Percentiles rank a stretch among this genome's conserved stretches.
Conservation (phyloP, 1,140 invertebrate species). For the Tigriopus japonicus region DNA sequence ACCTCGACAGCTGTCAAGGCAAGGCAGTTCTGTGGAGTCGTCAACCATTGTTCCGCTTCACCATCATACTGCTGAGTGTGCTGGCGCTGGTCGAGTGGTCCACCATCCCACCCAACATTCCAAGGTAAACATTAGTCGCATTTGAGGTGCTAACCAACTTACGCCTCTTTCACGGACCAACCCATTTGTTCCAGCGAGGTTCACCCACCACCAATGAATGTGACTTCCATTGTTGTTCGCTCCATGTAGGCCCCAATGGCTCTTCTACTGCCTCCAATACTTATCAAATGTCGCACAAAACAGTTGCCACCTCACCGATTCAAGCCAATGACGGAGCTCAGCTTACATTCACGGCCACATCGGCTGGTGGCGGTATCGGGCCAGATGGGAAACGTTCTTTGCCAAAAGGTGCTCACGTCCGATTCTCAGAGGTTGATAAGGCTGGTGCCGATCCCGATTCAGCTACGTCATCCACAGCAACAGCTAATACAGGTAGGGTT, state of each 20-base stretch:
- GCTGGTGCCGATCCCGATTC: slow-evolving; percentile 20
- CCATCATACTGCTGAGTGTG: slow-evolving; percentile 19
- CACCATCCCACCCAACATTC: slow-evolving; percentile 18
- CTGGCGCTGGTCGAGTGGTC: not conserved
- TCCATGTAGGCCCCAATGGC: slow-evolving; percentile 45
- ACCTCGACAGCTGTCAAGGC: slow-evolving; percentile 17
- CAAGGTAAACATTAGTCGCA: slow-evolving; percentile 14
- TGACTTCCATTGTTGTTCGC: slow-evolving; percentile 81
- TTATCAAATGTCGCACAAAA: not conserved
- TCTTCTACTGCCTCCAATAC: slow-evolving; percentile 12
- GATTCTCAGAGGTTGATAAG: slow-evolving; percentile 46
- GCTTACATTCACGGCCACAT: not conserved
- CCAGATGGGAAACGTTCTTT: slow-evolving; percentile 20
- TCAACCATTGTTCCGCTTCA: slow-evolving; percentile 18
- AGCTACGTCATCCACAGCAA: too few relatives aligned
- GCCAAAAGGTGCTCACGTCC: slow-evolving; percentile 34
- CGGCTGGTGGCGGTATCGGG: slow-evolving; percentile 32
- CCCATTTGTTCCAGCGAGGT: not conserved
- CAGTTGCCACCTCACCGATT: slow-evolving; percentile 1
- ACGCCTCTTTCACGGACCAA: too few relatives aligned
- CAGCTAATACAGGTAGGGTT: too few relatives aligned
- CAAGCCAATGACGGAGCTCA: not conserved
- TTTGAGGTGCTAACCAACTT: too few relatives aligned
- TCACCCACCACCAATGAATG: slow-evolving; percentile 43
- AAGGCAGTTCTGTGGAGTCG: slow-evolving; percentile 19